Evolutionary conservation across 2,797 vertebrate genomes (phyloP).

Genomic region (Spondyliosoma cantharus): DNA sequence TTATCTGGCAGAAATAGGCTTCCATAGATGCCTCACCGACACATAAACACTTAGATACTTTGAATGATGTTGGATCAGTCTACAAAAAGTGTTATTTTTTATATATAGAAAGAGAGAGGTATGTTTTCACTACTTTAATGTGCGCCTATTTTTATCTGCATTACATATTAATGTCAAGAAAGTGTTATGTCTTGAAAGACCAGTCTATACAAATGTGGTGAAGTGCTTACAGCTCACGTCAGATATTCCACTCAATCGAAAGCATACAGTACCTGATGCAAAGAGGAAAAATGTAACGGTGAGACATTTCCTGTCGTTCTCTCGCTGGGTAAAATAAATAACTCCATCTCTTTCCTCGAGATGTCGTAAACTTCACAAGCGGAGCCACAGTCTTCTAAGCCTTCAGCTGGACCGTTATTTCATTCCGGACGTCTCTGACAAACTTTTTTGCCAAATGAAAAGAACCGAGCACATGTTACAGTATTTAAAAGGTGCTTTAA

Average conservation of each 20-base stretch:
- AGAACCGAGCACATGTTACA: slow-evolving; percentile 58
- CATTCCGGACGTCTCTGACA: slow-evolving; percentile 37
- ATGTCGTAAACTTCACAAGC: slow-evolving; percentile 66
- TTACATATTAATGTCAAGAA: slow-evolving; percentile 23
- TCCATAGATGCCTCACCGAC: too few relatives aligned
- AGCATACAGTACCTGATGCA: slow-evolving; percentile 32
- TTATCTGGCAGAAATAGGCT: too few relatives aligned
- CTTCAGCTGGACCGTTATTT: slow-evolving; percentile 60
- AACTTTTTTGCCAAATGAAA: slow-evolving; percentile 48
- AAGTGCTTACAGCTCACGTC: slow-evolving; percentile 30
- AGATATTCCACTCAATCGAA: slow-evolving; percentile 39
- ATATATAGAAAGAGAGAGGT: not conserved
- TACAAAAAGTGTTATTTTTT: not conserved
- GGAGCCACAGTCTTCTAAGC: slow-evolving; percentile 46
- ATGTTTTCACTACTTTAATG: not conserved
- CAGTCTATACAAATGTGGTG: slow-evolving; percentile 51
- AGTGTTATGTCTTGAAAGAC: slow-evolving; percentile 18
- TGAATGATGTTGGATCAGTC: not conserved
- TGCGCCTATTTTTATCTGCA: not conserved
- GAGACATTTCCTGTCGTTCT: slow-evolving; percentile 62
- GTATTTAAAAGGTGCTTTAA: slow-evolving; percentile 64
- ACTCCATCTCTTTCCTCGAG: slow-evolving; percentile 30
- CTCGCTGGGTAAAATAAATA: slow-evolving; percentile 65
- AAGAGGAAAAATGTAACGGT: slow-evolving; percentile 35
- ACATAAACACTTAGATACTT: not conserved